These are phyloP conservation scores for Orthosia gracilis DNA, from an alignment of 2,888 invertebrate species.

Conservation along the genomic window DNA sequence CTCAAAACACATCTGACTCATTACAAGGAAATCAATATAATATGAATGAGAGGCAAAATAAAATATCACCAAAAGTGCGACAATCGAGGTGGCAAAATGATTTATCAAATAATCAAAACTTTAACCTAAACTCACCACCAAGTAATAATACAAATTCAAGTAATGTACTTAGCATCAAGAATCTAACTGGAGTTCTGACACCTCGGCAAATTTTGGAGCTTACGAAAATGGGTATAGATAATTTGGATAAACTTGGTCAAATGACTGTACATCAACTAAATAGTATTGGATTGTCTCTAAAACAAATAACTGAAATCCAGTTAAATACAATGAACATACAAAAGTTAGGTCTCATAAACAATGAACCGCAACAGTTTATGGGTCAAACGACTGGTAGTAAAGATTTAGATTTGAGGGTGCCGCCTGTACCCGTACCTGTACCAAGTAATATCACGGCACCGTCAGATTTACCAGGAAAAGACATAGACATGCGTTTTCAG, in stretches of 20 bases:
- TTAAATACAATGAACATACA: conserved; percentile 92
- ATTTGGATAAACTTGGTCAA: conserved; percentile 92
- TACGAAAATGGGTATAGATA: conserved; percentile 91
- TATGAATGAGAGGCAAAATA: conserved; percentile 83
- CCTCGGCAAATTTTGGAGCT: conserved; percentile 91
- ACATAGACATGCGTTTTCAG: conserved; percentile 89
- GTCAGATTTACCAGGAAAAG: conserved; percentile 85
- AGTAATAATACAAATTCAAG: conserved; percentile 74
- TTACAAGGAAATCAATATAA: conserved; percentile 78
- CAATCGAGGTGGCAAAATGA: conserved; percentile 90
- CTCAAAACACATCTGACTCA: conserved; percentile 74
- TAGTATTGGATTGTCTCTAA: conserved; percentile 91
- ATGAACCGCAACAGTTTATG: conserved; percentile 76
- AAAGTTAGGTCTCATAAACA: conserved; percentile 88
- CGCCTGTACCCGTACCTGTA: conserved; percentile 78
- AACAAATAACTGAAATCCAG: conserved; percentile 92
- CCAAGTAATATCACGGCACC: conserved; percentile 73
- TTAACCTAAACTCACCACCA: conserved; percentile 76
- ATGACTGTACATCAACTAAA: conserved; percentile 92
- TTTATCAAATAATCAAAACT: conserved; percentile 78
- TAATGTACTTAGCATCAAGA: conserved; percentile 90
- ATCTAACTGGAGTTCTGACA: conserved; percentile 91
- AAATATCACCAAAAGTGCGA: conserved; percentile 86
- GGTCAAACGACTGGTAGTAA: conserved; percentile 75
- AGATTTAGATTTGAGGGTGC: conserved; percentile 88